phyloP scores from a whole-genome alignment of 2,113 vertebrate genomes.

The Megaleporinus macrocephalus region DNA sequence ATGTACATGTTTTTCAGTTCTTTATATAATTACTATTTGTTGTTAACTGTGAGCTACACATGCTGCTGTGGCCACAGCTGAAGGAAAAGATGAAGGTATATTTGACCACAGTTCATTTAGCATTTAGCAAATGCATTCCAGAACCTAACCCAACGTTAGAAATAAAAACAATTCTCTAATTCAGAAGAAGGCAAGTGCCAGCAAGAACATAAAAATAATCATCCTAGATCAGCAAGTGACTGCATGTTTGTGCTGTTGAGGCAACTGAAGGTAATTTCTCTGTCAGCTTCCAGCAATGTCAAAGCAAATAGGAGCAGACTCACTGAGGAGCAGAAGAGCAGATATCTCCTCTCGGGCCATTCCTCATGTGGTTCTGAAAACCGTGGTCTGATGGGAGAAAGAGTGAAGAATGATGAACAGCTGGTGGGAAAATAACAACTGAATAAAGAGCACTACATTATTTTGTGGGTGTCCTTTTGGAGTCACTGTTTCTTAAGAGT shows the following conservation, averaged over 20 bases:
- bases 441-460: neutral
- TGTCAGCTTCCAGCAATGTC: slow-evolving; percentile 39
- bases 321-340: slow-evolving; percentile 44
- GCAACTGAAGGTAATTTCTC: slow-evolving; percentile 23
- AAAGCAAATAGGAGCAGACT: slow-evolving; percentile 39
- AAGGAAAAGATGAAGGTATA: neutral
- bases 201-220: slow-evolving; percentile 52
- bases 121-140: neutral
- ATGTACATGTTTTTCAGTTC: neutral
- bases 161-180: slow-evolving; percentile 13
- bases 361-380: slow-evolving; percentile 17
- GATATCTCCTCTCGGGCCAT: slow-evolving; percentile 5
- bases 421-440: neutral
- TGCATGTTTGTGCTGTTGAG: slow-evolving; percentile 43
- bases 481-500: too few species aligned
- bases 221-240: slow-evolving; percentile 53
- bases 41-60: too few species aligned
- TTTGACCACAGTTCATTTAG: neutral
- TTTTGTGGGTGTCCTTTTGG: neutral
- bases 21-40: too few species aligned
- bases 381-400: neutral
- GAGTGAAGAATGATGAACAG: neutral
- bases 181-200: slow-evolving; percentile 49
- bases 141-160: neutral
- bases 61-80: too few species aligned